phyloP scores from a whole-genome alignment of 2,113 vertebrate species.

The Mus spicilegus region DNA sequence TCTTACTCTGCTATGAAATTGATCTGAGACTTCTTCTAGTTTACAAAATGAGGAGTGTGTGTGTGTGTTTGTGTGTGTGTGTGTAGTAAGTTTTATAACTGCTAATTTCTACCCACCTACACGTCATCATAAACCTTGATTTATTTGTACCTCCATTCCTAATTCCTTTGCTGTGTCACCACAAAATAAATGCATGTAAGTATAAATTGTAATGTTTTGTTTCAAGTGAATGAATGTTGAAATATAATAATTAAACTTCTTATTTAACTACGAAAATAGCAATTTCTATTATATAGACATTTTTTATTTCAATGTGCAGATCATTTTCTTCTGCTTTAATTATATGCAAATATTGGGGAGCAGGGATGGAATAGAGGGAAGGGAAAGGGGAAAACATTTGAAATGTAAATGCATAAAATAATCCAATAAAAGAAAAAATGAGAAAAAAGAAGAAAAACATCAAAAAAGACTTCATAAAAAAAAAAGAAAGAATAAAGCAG shows the following conservation, averaged over 20 bases:
- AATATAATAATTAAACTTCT: constrained; percentile 39
- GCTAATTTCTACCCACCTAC: neutral
- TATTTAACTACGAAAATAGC: constrained; percentile 52
- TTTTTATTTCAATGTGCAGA: neutral
- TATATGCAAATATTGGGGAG: neutral
- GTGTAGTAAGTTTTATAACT: neutral
- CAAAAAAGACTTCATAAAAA: no score
- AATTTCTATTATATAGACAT: constrained; percentile 45
- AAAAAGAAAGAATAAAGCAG: neutral
- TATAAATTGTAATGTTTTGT: constrained; percentile 40
- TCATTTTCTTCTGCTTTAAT: constrained; percentile 45
- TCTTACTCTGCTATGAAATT: neutral
- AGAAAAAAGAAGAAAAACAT: no score
- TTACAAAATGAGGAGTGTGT: neutral
- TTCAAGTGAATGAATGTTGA: constrained; percentile 54
- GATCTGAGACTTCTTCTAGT: constrained; percentile 9
- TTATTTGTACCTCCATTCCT: constrained; percentile 30
- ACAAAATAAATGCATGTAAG: constrained; percentile 43
- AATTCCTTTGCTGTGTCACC: constrained; percentile 43
- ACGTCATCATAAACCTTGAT: neutral
- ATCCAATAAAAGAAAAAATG: no score
- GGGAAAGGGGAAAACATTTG: no score
- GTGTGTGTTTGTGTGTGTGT: no score
- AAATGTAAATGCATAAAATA: no score
- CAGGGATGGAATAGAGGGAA: no score